Evolutionary conservation across 2,113 vertebrate genomes (phyloP), one percentile per base, ranked within the genome.

Genomic region (Nothoprocta perdicaria): DNA sequence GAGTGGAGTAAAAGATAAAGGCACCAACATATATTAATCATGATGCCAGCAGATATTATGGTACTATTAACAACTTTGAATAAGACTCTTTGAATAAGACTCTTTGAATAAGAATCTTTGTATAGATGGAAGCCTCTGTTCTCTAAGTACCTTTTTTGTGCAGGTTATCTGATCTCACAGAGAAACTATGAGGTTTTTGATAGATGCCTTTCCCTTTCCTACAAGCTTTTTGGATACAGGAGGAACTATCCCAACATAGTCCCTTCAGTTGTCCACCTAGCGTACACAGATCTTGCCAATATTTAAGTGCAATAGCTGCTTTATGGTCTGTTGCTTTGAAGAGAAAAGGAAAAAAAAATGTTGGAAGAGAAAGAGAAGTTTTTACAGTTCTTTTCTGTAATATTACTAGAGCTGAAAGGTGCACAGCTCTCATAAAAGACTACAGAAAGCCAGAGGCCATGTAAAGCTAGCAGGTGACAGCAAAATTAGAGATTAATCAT

Each of bases 401-500:
- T 35, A 79, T 12, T 5, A 50, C 9, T 60, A 31, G 13, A 62
- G 17, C 18, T 60, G 45, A 86, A 82, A 88, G 29, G 89, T 85
- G 53, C 35, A 80, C 8, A 80, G 3, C 3, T 88, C 55, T 58
- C 9, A 8, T 35, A 91, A 73, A 74, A 27, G 23, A 10, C 6
- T 77, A 88, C 73, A 67, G 68, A 77, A 90, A 92, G 38, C 66
- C 71, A 89, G 45, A 93, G 62, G 67, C 86, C 81, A 40, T 38
- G 31, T 1, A 78, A 16, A 84, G 1, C 19, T 60, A 86, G 52
- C 9, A 90, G 24, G 53, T 65, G 35, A 86, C 5, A 84, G 35
- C 3, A 92, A 94, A 90, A 93, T 65, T 61, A 72, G n/a, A 23
- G 69, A 86, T 84, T 87, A 90, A 78, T 84, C 0, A n/a, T 40